Evolutionary conservation across 2,113 vertebrate genomes (phyloP).

Genomic region (Phalacrocorax aristotelis): DNA sequence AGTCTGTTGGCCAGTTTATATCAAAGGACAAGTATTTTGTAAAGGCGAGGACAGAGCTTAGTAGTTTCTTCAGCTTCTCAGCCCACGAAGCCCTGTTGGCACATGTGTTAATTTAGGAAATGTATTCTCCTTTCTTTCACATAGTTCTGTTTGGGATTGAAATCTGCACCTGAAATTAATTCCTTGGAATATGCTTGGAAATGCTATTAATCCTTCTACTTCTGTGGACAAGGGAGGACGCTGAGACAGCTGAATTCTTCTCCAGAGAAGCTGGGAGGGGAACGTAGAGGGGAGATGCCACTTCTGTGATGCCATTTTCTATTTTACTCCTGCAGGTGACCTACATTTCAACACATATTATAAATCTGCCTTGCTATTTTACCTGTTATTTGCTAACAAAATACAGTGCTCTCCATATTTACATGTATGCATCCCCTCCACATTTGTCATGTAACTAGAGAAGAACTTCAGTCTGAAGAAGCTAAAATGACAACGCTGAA

Average conservation of each 20-base stretch:
- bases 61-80: background rate
- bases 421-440: background rate
- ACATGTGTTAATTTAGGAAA: background rate
- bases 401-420: background rate
- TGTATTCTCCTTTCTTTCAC: background rate
- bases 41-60: background rate
- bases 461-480: background rate
- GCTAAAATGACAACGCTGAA: background rate
- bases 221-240: background rate
- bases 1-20: background rate
- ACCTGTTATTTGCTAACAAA: background rate
- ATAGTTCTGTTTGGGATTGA: background rate
- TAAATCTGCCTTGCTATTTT: background rate
- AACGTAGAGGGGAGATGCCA: background rate
- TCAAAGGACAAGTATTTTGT: background rate
- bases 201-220: background rate
- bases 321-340: background rate
- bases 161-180: background rate
- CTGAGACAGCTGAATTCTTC: background rate
- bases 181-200: background rate
- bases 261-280: background rate
- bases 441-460: background rate
- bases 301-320: background rate
- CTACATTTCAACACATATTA: background rate
- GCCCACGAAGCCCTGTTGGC: background rate